Percentiles rank a stretch among this genome's conserved stretches.
Conservation (phyloP, 2,888 invertebrate species). For the Pachydiplax longipennis region DNA sequence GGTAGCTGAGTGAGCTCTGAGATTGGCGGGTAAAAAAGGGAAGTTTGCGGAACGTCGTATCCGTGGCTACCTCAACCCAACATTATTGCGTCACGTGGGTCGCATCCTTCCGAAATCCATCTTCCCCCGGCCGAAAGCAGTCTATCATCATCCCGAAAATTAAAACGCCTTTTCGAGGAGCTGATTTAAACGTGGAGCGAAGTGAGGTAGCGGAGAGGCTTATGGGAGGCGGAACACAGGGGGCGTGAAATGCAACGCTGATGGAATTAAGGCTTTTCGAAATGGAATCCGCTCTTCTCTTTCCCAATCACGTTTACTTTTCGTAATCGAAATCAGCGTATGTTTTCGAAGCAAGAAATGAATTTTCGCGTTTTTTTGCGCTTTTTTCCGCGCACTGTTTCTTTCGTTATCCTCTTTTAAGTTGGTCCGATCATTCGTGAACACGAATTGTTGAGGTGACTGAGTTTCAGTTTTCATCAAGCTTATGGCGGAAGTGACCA, state of each 20-base stretch:
- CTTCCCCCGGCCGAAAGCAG: background rate
- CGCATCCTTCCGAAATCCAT: too few relatives aligned
- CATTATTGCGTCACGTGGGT: too few relatives aligned
- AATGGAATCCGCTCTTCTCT: background rate
- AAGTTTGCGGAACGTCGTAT: too few relatives aligned
- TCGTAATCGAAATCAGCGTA: background rate
- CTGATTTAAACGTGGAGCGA: conserved; percentile 12
- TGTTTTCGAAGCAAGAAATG: background rate
- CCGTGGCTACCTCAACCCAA: too few relatives aligned
- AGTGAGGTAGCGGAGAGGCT: conserved; percentile 25
- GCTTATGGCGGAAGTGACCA: too few relatives aligned
- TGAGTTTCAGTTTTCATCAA: too few relatives aligned
- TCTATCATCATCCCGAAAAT: conserved; percentile 40
- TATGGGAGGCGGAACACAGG: background rate
- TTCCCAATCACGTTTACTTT: background rate
- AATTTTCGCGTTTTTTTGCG: background rate
- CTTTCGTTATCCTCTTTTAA: too few relatives aligned
- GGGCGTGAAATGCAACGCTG: background rate
- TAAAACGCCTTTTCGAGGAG: conserved; percentile 39
- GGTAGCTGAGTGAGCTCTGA: too few relatives aligned
- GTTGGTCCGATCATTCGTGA: too few relatives aligned
- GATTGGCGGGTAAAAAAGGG: too few relatives aligned
- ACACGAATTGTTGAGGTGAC: too few relatives aligned
- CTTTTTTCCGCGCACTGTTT: background rate
- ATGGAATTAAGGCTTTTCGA: conserved; percentile 18